Base-by-base conservation (phyloP, 2,113 vertebrate genomes). In the Axis porcinus region DNA sequence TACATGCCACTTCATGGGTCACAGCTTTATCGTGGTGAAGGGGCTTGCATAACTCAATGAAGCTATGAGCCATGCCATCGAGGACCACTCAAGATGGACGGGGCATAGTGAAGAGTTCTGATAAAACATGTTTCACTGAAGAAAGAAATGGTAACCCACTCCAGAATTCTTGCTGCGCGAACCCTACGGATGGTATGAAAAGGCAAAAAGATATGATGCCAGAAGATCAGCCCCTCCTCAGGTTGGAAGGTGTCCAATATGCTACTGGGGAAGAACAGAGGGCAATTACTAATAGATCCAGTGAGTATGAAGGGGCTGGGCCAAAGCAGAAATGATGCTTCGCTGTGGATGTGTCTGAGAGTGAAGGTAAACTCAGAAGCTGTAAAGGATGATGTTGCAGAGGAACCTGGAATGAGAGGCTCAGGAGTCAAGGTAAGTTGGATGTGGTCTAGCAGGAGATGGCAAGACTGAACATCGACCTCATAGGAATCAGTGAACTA, bases 171-270 rank as follows among this genome's bases (percentile, higher is more conserved):
- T 70, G 19, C 5, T 70, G n/a, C 0, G 0, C 1, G n/a, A 40
- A 70, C 10, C 0, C 5, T 23, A 12, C 0, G 5, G n/a, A 70
- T 0, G 10, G 1, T 40, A 40, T 40, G n/a, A 40, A 70, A 70
- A 70, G n/a, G 2, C 67, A 70, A 40, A 36, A 70, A 40, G 67
- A 23, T 40, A 40, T 40, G 67, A 70, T 70, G 67, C 10, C 19
- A 70, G 64, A 67, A 36, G 19, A 70, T 70, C n/a, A 40, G n/a
- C 67, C n/a, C n/a, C n/a, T 40, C 10, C n/a, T 70, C 67, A 40
- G 19, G n/a, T 11, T 23, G n/a, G 19, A 23, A 70, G 10, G n/a
- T 11, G 19, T 23, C 19, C 21, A 21, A 23, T 40, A 40, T 40
- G 67, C 67, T 40, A 70, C 19, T 70, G n/a, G 19, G n/a, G 19